Evolutionary conservation across 2,888 invertebrate species (phyloP).

Genomic region (Periphyllus acericola): DNA sequence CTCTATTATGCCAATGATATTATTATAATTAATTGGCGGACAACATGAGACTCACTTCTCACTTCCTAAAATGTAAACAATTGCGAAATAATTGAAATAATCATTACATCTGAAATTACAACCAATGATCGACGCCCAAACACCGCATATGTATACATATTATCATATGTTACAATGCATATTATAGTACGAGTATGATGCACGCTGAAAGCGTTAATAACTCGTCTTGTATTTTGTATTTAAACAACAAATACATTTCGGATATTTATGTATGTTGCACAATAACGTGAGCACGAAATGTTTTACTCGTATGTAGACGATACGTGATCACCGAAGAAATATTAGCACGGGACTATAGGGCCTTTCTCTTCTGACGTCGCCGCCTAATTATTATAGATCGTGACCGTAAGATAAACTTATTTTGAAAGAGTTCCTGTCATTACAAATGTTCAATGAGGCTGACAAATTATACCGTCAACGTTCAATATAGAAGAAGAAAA

Average conservation of each 20-base stretch:
- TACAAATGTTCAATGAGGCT: not conserved
- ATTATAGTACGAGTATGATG: not conserved
- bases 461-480: not conserved
- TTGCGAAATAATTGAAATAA: not conserved
- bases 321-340: not conserved
- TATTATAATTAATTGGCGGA: not conserved
- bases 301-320: not conserved
- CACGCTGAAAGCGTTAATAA: not conserved
- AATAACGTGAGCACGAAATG: not conserved
- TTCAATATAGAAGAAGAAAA: not conserved
- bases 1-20: not conserved
- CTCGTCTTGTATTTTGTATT: not conserved
- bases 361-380: slow-evolving; percentile 25
- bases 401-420: slow-evolving; percentile 30
- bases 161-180: too few species aligned
- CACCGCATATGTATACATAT: too few species aligned
- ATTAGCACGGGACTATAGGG: not conserved
- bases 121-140: not conserved
- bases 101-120: not conserved
- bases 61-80: not conserved
- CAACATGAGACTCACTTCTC: not conserved
- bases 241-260: not conserved
- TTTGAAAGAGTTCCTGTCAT: slow-evolving; percentile 12
- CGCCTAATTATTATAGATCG: slow-evolving; percentile 23
- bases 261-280: not conserved